A percentile compares a stretch with the other conserved stretches of the same genome.
Evolutionary conservation across 2,888 invertebrate genomes (phyloP).

Genomic region (Chrysolina americana): DNA sequence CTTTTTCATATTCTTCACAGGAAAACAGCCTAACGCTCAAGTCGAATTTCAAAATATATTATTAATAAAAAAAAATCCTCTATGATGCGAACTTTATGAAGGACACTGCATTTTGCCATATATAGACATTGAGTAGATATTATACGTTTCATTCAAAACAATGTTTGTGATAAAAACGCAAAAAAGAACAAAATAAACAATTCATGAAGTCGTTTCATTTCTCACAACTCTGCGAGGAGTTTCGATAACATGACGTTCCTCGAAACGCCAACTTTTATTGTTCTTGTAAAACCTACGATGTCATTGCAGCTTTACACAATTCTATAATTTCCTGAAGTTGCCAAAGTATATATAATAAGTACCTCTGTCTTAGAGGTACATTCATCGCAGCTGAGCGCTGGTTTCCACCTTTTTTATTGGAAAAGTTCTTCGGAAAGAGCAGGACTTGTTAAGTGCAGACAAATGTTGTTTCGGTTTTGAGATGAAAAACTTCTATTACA

Average conservation of each 20-base stretch:
- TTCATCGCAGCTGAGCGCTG: not conserved
- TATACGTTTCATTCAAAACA: not conserved
- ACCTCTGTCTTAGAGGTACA: not conserved
- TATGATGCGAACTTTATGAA: too few species aligned
- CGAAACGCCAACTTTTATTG: not conserved
- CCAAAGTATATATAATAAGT: not conserved
- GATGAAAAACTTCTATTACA: not conserved
- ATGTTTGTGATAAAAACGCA: not conserved
- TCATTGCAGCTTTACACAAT: not conserved
- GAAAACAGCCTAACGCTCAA: too few species aligned
- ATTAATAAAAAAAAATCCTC: too few species aligned
- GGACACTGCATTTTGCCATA: too few species aligned
- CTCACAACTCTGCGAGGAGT: not conserved
- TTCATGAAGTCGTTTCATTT: not conserved
- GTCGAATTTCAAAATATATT: too few species aligned
- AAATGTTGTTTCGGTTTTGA: not conserved
- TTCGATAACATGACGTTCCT: not conserved
- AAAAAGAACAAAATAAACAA: not conserved
- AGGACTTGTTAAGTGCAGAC: not conserved
- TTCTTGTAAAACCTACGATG: not conserved
- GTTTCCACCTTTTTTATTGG: not conserved
- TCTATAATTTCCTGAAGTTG: not conserved
- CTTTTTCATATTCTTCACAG: too few species aligned
- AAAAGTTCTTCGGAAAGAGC: not conserved
- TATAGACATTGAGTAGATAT: too few species aligned